Conservation (phyloP, 2,797 vertebrate species). For the Tokudaia muenninki region DNA sequence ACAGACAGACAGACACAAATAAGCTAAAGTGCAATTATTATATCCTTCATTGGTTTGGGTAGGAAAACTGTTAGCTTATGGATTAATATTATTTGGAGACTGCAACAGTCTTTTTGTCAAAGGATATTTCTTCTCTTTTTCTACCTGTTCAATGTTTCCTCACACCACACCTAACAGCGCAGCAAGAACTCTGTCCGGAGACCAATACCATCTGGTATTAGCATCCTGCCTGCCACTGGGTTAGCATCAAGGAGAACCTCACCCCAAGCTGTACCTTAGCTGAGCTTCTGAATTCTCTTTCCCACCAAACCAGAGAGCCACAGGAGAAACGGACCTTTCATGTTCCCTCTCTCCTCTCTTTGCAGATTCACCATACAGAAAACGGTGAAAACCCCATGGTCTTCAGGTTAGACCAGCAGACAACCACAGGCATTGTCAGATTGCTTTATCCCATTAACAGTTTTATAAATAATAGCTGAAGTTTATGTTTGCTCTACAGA, state of each 20-base stretch:
- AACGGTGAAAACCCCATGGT: background rate
- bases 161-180: background rate
- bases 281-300: slow-evolving; percentile 49
- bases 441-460: slow-evolving; percentile 15
- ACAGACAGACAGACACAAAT: background rate
- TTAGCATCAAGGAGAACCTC: background rate
- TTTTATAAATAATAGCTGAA: slow-evolving; percentile 35
- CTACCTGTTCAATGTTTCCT: slow-evolving; percentile 35
- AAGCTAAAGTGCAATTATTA: slow-evolving; percentile 2
- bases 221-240: slow-evolving; percentile 4
- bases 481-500: background rate
- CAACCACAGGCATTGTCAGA: background rate
- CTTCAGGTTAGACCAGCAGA: background rate
- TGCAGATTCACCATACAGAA: background rate
- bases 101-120: slow-evolving; percentile 22
- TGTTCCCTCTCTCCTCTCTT: background rate
- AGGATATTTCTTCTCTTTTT: slow-evolving; percentile 54
- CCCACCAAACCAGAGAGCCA: background rate
- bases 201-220: background rate
- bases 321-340: background rate
- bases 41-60: slow-evolving; percentile 45
- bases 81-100: slow-evolving; percentile 1
- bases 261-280: background rate
- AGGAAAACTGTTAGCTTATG: background rate
- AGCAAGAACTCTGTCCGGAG: slow-evolving; percentile 18